Evolutionary conservation across 2,888 invertebrate genomes (phyloP).

Genomic region (Erynnis tages): DNA sequence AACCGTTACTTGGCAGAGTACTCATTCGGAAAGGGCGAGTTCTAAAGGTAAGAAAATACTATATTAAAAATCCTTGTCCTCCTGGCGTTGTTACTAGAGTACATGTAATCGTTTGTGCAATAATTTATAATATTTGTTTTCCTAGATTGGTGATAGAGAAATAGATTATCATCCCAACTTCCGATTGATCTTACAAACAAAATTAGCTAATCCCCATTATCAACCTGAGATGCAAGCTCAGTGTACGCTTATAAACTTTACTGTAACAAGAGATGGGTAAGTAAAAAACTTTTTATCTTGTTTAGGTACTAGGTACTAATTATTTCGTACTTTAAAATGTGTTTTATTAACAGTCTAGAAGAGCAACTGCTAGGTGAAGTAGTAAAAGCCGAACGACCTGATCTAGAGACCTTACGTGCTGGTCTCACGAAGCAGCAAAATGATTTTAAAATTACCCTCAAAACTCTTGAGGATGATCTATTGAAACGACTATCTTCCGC

Average conservation of each 20-base stretch:
- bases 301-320: no score
- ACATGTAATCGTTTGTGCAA: no score
- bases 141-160: constrained; percentile 95
- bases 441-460: constrained; percentile 95
- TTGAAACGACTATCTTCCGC: constrained; percentile 93
- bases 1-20: constrained; percentile 92
- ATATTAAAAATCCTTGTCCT: no score
- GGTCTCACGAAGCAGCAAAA: constrained; percentile 95
- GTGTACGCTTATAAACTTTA: constrained; percentile 96
- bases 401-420: constrained; percentile 91
- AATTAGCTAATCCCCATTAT: constrained; percentile 97
- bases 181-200: constrained; percentile 93
- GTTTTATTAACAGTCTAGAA: constrained; percentile 82
- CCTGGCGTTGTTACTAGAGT: neutral
- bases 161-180: constrained; percentile 93
- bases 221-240: constrained; percentile 98
- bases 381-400: constrained; percentile 95
- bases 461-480: constrained; percentile 94
- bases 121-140: constrained; percentile 59
- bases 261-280: constrained; percentile 93
- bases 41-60: constrained; percentile 67
- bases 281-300: no score
- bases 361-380: constrained; percentile 96
- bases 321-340: neutral
- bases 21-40: constrained; percentile 93